A percentile compares a stretch with the other conserved stretches of the same genome.
phyloP scores from a whole-genome alignment of 2,113 vertebrate species.

The Grammomys dolichurus region DNA sequence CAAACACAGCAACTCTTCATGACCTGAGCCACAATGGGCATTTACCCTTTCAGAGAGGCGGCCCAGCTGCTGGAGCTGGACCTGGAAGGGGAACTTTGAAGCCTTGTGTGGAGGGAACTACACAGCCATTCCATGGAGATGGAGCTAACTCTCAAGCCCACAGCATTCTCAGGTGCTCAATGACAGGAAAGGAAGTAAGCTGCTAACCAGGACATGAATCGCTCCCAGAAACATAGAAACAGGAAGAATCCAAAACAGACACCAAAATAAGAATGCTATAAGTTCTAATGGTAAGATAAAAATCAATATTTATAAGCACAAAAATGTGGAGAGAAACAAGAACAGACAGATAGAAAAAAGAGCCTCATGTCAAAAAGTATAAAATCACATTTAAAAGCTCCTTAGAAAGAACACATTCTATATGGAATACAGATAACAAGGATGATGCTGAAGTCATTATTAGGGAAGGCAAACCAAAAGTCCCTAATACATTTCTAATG shows the following conservation, averaged over 20 bases:
- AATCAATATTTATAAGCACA: neutral
- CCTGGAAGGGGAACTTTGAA: neutral
- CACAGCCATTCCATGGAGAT: neutral
- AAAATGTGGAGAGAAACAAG: conserved; percentile 24
- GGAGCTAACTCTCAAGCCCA: neutral
- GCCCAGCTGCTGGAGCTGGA: neutral
- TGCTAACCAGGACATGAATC: neutral
- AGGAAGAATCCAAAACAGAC: neutral
- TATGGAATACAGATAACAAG: neutral
- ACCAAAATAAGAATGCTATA: conserved; percentile 34
- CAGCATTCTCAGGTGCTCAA: neutral
- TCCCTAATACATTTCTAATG: conserved; percentile 2
- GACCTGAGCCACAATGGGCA: neutral
- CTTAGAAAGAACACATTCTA: neutral
- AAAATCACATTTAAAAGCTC: conserved; percentile 11
- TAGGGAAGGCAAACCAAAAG: conserved; percentile 10
- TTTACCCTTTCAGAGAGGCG: neutral
- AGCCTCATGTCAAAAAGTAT: conserved; percentile 3
- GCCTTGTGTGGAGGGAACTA: neutral
- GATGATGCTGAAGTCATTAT: neutral
- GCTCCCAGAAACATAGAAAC: conserved; percentile 8
- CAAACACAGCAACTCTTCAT: neutral
- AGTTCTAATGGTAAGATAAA: neutral
- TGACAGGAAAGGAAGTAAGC: neutral
- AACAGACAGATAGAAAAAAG: conserved; percentile 20